Base-by-base conservation (phyloP, 2,113 vertebrate species). In the Dipodomys merriami region DNA sequence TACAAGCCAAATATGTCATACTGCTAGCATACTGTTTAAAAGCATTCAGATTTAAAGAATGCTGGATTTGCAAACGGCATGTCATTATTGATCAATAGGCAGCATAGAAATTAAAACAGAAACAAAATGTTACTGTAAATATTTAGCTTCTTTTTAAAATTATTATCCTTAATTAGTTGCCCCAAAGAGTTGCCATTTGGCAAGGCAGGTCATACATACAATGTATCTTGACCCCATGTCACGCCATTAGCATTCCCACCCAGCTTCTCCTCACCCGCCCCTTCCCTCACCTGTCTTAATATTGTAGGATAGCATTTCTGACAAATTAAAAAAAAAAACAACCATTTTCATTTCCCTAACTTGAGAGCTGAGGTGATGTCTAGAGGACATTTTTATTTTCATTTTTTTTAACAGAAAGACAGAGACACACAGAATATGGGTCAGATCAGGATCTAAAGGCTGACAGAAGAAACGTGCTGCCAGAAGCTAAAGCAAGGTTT, bases 361-460 rank as follows among this genome's bases (percentile, higher is more conserved):
- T 93, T 93, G 88, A 96, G 71, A 95, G 90, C 35, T 89, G 94
- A 94, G 67, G 86, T 91, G 29, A 49, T 89, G 19, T 86, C 91
- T 93, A 57, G 6, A 39, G 94, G 95, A 72, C 11, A 83, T 89
- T 73, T 79, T 91, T 49, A 11, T 57, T 57, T 13, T 18, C 12
- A 88, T 85, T 10, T 8, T 96, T 96, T 95, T 44, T 39, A 39
- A 46, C 19, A 84, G 35, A 93, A 93, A 76, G 95, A 83, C 0
- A 95, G 27, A 76, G 8, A 91, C 89, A 97, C 83, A 2, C 73
- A 39, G 84, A 83, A 67, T 6, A 10, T 95, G 93, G 30, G 69
- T 95, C 64, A 96, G 60, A 19, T 85, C 23, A 60, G 57, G 2
- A 2, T 87, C 72, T 78, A 94, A 96, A n/a, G 0, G 89, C 73